phyloP scores from a whole-genome alignment of 2,113 vertebrate species.

The Ptilonorhynchus violaceus region DNA sequence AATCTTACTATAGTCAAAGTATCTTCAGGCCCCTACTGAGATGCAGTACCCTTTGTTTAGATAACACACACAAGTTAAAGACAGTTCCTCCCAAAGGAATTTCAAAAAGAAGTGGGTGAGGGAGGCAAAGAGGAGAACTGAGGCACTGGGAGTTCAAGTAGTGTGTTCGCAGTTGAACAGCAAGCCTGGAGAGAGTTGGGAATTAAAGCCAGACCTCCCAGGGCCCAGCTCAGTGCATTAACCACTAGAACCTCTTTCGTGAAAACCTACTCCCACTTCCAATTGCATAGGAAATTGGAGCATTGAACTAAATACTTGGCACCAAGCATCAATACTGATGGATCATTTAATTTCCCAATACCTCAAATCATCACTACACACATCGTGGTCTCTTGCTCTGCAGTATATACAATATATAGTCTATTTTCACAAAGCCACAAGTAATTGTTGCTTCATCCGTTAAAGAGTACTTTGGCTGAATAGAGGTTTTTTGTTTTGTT shows the following conservation, averaged over 20 bases:
- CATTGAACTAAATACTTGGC: conserved; percentile 16
- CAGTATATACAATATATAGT: conserved; percentile 31
- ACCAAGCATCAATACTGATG: conserved; percentile 21
- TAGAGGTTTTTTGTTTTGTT: conserved; percentile 47
- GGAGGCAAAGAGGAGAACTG: neutral
- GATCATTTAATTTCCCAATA: conserved; percentile 44
- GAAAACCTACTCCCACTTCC: conserved; percentile 26
- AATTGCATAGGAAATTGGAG: conserved; percentile 2
- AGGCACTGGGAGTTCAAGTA: conserved; percentile 20
- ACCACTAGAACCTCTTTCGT: neutral
- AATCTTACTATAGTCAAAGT: neutral
- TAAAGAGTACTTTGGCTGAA: conserved; percentile 59
- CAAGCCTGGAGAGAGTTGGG: neutral
- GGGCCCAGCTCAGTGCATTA: conserved; percentile 2
- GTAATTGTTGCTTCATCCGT: conserved; percentile 56
- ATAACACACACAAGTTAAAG: neutral
- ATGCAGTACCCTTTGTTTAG: neutral
- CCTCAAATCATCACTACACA: conserved; percentile 53
- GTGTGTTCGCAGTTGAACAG: neutral
- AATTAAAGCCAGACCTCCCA: conserved; percentile 36
- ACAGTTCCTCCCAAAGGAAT: neutral
- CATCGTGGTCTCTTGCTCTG: conserved; percentile 4
- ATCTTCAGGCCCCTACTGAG: neutral
- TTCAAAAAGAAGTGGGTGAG: neutral
- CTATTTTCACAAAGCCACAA: conserved; percentile 61